Evolutionary conservation across 2,797 vertebrate species (phyloP).

Genomic region (Clarias pachynema): DNA sequence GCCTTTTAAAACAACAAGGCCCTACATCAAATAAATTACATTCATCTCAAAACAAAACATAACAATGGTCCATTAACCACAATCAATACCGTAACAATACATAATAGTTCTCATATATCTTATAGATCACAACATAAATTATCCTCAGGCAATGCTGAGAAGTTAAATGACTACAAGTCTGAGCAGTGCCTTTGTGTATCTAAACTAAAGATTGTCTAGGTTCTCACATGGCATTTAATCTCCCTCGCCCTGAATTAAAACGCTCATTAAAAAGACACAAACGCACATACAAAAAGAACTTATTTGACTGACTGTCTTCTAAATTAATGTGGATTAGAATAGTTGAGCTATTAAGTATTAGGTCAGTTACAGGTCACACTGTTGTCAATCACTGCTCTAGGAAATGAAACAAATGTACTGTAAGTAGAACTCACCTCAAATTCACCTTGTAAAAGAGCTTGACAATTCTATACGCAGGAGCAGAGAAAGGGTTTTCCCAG

Average conservation of each 20-base stretch:
- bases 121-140: constrained; percentile 50
- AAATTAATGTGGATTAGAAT: constrained; percentile 10
- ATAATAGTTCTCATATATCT: constrained; percentile 50
- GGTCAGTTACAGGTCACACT: constrained; percentile 23
- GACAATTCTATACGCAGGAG: constrained; percentile 11
- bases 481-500: constrained; percentile 26
- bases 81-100: constrained; percentile 49
- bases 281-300: constrained; percentile 19
- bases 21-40: constrained; percentile 76
- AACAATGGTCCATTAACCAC: constrained; percentile 64
- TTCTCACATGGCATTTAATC: constrained; percentile 52
- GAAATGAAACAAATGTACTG: constrained; percentile 13
- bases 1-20: constrained; percentile 39
- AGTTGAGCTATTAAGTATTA: constrained; percentile 21
- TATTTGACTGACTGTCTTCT: constrained; percentile 12
- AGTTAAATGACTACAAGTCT: constrained; percentile 45
- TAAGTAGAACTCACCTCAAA: constrained; percentile 3
- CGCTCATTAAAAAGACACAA: constrained; percentile 25
- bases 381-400: constrained; percentile 15
- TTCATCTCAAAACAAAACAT: constrained; percentile 78
- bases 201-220: constrained; percentile 54
- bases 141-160: constrained; percentile 46
- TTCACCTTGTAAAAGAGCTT: constrained; percentile 5
- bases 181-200: constrained; percentile 48
- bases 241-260: constrained; percentile 48